Percentiles rank a stretch among this genome's conserved stretches.
These are phyloP conservation scores for Ophthalmolycus amberensis DNA, from an alignment of 2,113 vertebrate genomes.

Conservation along the genomic window DNA sequence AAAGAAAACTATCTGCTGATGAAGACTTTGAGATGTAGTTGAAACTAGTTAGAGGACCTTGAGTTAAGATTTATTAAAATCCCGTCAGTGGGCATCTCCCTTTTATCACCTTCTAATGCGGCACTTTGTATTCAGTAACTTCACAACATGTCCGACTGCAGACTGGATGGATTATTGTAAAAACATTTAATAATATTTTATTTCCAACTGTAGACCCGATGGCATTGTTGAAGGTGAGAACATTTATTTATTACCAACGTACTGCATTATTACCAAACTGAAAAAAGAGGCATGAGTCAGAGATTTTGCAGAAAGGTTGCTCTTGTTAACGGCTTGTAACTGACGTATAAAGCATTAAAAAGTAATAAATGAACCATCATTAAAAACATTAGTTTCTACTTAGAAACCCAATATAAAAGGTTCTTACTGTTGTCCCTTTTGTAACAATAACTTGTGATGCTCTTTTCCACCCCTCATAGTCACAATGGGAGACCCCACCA, in stretches of 20 bases:
- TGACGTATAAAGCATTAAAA: neutral
- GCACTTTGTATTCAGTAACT: neutral
- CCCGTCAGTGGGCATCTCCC: neutral
- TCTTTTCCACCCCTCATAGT: constrained; percentile 8
- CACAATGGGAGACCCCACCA: neutral
- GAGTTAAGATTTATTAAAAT: neutral
- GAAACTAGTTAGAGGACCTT: neutral
- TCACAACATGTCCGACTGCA: neutral
- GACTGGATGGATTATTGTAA: neutral
- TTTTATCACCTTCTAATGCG: neutral
- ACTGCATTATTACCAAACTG: neutral
- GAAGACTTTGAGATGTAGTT: neutral
- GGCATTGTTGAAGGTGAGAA: neutral
- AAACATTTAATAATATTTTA: neutral
- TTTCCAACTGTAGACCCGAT: neutral
- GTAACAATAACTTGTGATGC: neutral
- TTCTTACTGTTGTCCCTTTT: neutral
- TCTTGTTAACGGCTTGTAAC: too few species aligned
- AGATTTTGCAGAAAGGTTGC: neutral
- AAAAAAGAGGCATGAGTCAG: neutral
- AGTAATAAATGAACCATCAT: neutral
- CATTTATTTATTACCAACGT: neutral
- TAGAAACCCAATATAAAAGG: neutral
- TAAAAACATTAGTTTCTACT: neutral
- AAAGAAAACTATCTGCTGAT: neutral